phyloP scores from a whole-genome alignment of 2,113 vertebrate species.

The Heloderma charlesbogerti region DNA sequence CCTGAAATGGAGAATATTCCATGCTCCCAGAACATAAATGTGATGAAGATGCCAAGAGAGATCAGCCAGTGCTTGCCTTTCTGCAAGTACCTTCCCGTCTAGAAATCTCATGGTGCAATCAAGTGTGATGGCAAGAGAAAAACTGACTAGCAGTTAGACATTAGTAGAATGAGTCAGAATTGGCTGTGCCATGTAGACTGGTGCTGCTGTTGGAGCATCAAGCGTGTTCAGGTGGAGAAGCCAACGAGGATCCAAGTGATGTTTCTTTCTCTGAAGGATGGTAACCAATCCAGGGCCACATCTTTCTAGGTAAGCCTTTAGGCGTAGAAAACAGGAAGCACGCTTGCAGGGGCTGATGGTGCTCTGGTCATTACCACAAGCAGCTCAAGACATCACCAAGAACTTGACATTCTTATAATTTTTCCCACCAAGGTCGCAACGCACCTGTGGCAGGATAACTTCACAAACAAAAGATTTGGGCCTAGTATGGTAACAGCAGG shows the following conservation, averaged over 20 bases:
- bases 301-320: background rate
- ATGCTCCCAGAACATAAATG: too few relatives aligned
- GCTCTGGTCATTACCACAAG: background rate
- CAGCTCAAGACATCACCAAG: background rate
- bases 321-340: background rate
- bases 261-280: too few relatives aligned
- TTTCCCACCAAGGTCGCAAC: background rate
- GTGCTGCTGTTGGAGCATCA: background rate
- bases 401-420: background rate
- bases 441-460: too few relatives aligned
- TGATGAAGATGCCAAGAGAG: background rate
- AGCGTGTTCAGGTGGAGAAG: background rate
- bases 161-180: background rate
- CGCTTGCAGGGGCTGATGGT: background rate
- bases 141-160: background rate
- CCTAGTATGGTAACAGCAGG: too few relatives aligned
- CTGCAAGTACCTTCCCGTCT: too few relatives aligned
- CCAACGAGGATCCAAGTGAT: background rate
- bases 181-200: background rate
- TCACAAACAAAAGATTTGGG: too few relatives aligned
- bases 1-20: background rate
- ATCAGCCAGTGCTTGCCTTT: too few relatives aligned
- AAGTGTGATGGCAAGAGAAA: background rate
- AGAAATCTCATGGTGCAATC: background rate
- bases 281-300: too few relatives aligned